Base-by-base conservation (phyloP, 2,888 invertebrate genomes). In the Coleophora deauratella region DNA sequence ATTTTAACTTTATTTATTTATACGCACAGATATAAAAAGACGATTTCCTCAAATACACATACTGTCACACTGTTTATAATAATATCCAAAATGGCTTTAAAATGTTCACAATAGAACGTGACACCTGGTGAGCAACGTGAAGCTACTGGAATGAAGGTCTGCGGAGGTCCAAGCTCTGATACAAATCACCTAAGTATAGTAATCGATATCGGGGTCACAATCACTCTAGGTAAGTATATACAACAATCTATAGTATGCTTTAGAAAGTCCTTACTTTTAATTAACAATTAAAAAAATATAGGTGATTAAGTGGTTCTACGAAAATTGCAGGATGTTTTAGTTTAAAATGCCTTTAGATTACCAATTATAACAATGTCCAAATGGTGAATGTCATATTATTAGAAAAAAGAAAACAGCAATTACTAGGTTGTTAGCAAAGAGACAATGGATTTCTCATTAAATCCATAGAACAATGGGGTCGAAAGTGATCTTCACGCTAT, bases 21-120 rank as follows among this genome's bases (percentile, higher is more conserved):
- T 73, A 78, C 67, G 72, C 72, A 74, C 75, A 79, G 69, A 78
- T 78, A 81, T 71, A 78, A 79, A 82, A 80, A 79, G 75, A 73
- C 64, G 58, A 73, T 57, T 62, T 62, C 67, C 72, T 68, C 63
- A 77, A 76, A 72, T 79, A 78, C 74, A 77, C 74, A 74, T 66
- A 74, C 71, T 57, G 70, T 61, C 74, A 75, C 72, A 71, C 73
- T 66, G 72, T 70, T 68, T 65, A 67, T 72, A 71, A 71, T 75
- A 74, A 79, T 77, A 78, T 77, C 73, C 73, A 71, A 74, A 76
- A 66, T 67, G 68, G 67, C 60, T 64, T 68, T 73, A 80, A 79
- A 79, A 80, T 80, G 79, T 82, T 80, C 81, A 82, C 79, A 74
- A 74, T 73, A 78, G 75, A 76, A 72, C 66, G 58, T 72, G 56